Conservation (phyloP, 2,888 invertebrate genomes). For the Dasypolia templi region DNA sequence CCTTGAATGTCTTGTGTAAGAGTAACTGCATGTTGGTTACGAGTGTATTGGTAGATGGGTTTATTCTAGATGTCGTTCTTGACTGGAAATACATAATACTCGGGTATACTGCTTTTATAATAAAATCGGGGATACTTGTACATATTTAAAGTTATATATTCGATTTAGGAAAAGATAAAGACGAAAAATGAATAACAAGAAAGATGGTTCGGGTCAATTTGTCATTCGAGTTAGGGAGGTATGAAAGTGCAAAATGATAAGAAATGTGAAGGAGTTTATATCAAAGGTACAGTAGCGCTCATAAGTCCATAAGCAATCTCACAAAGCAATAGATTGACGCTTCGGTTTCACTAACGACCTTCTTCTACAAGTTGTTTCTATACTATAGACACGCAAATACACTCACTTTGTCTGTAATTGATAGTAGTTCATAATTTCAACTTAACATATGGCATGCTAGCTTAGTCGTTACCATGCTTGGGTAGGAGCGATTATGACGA, state of each 20-base stretch:
- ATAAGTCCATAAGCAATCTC: too few relatives aligned
- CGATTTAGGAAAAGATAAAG: neutral
- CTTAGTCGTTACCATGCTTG: too few relatives aligned
- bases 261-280: neutral
- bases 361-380: too few relatives aligned
- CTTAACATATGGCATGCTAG: too few relatives aligned
- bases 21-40: slow-evolving; percentile 65
- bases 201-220: neutral
- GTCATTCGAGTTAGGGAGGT: neutral
- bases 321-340: too few relatives aligned
- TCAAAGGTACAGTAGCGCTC: too few relatives aligned
- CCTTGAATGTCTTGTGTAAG: slow-evolving; percentile 71
- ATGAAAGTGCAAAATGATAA: neutral
- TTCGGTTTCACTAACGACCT: too few relatives aligned
- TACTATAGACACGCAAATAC: too few relatives aligned
- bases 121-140: neutral
- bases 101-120: neutral
- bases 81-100: neutral
- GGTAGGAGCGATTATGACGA: too few relatives aligned
- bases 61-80: slow-evolving; percentile 15
- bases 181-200: neutral
- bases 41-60: slow-evolving; percentile 4
- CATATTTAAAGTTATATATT: neutral
- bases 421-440: too few relatives aligned
- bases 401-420: too few relatives aligned